Base-by-base conservation (phyloP, 2,888 invertebrate species). In the Bedellia somnulentella region DNA sequence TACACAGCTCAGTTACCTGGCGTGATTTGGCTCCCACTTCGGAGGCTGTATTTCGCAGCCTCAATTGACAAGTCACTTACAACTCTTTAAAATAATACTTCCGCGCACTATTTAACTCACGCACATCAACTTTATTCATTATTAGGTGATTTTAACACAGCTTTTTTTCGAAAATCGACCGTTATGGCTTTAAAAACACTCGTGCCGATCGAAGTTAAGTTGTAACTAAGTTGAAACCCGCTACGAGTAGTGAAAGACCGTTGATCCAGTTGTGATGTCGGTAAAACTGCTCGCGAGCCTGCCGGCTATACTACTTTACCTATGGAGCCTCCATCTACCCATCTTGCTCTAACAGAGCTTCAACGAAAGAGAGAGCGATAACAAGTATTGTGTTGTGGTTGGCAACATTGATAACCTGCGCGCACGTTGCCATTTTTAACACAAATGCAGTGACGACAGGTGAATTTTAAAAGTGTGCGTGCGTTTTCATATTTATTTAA, bases 201-300 rank as follows among this genome's bases (percentile, higher is more conserved):
- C 70, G 52, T 52, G 48, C 46, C 47, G 57, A 43, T 48, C 68
- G 61, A 49, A 47, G 71, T 59, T 62, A 68, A 67, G 57, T 64
- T 62, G 52, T 58, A 71, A 75, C 75, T 75, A 75, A 73, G 67
- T 62, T 62, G 54, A 55, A 55, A 18, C 55, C 56, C 57, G 61
- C 61, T 63, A 60, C 47, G 58, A 52, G 55, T 60, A 58, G 45
- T 39, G 43, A 62, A 67, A 68, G 70, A 77, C 76, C 76, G 77
- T 77, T 77, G 76, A 67, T 71, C 71, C 66, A 67, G 60, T 64
- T 66, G 57, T 49, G 45, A 46, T 37, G 64, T 70, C 68, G 71
- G 55, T 61, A 62, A 51, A 61, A 50, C 67, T 62, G 67, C 44
- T n/a, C n/a, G 41, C 37, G 68, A 56, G 59, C 50, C 62, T 71